Base-by-base conservation (phyloP, 2,113 vertebrate genomes). In the Oxyura jamaicensis region DNA sequence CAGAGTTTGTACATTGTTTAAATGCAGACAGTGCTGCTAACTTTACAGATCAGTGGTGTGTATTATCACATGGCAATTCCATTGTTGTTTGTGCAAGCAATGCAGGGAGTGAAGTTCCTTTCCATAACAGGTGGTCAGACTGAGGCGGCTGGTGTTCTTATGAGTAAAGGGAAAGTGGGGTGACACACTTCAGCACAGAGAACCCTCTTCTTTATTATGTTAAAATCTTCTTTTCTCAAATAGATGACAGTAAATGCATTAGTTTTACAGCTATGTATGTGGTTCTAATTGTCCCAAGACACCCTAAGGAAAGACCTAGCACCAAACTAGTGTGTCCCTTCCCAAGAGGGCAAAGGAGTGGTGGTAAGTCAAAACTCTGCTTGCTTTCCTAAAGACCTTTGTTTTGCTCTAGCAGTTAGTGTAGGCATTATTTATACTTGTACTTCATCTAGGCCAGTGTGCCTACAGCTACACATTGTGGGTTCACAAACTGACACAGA, bases 61-160 rank as follows among this genome's bases (percentile, higher is more conserved):
- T 46, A 11, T 71, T 67, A 59, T 42, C 67, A 28, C 26, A 29
- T 11, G 26, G 46, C 2, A 1, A 36, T 71, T 91, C 35, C 59
- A 60, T 85, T 85, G 28, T 59, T 95, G 73, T 80, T 94, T 86
- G 88, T 81, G 21, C 52, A 83, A 59, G 72, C 83, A 91, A 80
- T 28, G 29, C 1, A 39, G 23, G 8, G 17, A 52, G 8, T 58
- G 13, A 86, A 91, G 85, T 69, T 90, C 90, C 1, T 1, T 69
- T 22, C 66, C 31, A 0, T 17, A 88, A 28, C 42, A 88, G 75
- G 88, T 86, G 59, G 33, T 72, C 81, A 56, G 46, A 67, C 35
- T 91, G 29, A 83, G 58, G 18, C 25, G 79, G 3, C 5, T 50
- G 26, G 9, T 58, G 53, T 56, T 85, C 53, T 46, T 76, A 44